Evolutionary conservation across 2,888 invertebrate genomes (phyloP).

Genomic region (Luperina nickerlii): DNA sequence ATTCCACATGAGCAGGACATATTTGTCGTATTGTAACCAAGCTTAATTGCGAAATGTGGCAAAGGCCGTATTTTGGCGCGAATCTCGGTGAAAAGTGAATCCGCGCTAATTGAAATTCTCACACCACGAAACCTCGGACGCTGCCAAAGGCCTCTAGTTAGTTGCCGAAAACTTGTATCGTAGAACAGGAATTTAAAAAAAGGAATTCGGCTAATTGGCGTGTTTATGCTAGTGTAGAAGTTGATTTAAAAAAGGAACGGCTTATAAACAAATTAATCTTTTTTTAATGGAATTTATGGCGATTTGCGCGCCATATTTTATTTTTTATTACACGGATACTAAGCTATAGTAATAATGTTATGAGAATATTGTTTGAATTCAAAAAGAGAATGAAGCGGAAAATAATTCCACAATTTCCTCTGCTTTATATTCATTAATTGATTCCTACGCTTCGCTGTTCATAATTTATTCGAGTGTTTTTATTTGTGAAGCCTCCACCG

Average conservation of each 20-base stretch:
- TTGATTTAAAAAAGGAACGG: constrained; percentile 40
- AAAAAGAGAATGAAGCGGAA: constrained; percentile 37
- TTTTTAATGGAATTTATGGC: constrained; percentile 1
- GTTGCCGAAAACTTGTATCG: constrained; percentile 46
- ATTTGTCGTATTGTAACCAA: constrained; percentile 55
- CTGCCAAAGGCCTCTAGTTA: constrained; percentile 62
- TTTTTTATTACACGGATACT: neutral
- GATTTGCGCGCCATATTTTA: neutral
- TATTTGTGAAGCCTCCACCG: constrained; percentile 24
- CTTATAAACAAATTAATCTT: neutral
- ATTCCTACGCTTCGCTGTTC: constrained; percentile 43
- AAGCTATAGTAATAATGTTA: neutral
- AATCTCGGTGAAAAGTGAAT: constrained; percentile 69
- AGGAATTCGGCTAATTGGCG: constrained; percentile 52
- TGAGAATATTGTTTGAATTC: constrained; percentile 1
- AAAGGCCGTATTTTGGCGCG: constrained; percentile 60
- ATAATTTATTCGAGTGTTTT: constrained; percentile 43
- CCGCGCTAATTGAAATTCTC: constrained; percentile 73
- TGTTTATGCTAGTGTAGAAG: constrained; percentile 29
- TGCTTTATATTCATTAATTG: constrained; percentile 54
- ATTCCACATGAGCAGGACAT: constrained; percentile 29
- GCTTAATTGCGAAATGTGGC: constrained; percentile 62
- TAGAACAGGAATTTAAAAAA: constrained; percentile 43
- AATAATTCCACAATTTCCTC: constrained; percentile 46
- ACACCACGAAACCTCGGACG: constrained; percentile 61